phyloP scores from a whole-genome alignment of 2,888 invertebrate species.

The Drosophila mettleri region DNA sequence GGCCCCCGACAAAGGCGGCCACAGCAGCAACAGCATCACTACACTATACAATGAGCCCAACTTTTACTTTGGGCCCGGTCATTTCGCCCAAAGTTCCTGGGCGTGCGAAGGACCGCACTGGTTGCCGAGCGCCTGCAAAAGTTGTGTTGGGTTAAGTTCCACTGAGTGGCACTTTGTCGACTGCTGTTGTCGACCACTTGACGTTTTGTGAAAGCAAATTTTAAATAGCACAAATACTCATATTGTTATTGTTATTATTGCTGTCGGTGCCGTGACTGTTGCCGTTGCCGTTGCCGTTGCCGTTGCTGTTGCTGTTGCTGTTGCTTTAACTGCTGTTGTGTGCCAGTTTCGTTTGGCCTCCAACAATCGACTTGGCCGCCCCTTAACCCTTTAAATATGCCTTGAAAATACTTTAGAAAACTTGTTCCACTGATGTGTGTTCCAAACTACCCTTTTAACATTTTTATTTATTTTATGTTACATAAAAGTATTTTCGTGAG shows the following conservation, averaged over 20 bases:
- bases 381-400: conserved; percentile 53
- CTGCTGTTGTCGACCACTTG: conserved; percentile 72
- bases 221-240: conserved; percentile 75
- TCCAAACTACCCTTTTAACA: background rate
- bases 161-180: conserved; percentile 69
- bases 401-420: conserved; percentile 32
- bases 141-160: conserved; percentile 58
- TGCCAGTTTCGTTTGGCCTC: conserved; percentile 69
- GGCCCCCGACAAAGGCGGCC: conserved; percentile 36
- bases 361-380: conserved; percentile 62
- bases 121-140: conserved; percentile 21
- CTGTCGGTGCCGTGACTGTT: conserved; percentile 17
- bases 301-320: conserved; percentile 8
- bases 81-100: conserved; percentile 21
- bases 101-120: conserved; percentile 1
- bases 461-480: too few relatives aligned
- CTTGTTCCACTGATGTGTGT: background rate
- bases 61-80: conserved; percentile 36
- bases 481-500: too few relatives aligned
- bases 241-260: conserved; percentile 46
- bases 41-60: conserved; percentile 18
- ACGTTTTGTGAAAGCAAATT: conserved; percentile 70
- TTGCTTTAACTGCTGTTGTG: conserved; percentile 24
- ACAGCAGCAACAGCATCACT: conserved; percentile 23
- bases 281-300: conserved; percentile 15